Conservation (phyloP, 2,113 vertebrate species). For the Piliocolobus tephrosceles region DNA sequence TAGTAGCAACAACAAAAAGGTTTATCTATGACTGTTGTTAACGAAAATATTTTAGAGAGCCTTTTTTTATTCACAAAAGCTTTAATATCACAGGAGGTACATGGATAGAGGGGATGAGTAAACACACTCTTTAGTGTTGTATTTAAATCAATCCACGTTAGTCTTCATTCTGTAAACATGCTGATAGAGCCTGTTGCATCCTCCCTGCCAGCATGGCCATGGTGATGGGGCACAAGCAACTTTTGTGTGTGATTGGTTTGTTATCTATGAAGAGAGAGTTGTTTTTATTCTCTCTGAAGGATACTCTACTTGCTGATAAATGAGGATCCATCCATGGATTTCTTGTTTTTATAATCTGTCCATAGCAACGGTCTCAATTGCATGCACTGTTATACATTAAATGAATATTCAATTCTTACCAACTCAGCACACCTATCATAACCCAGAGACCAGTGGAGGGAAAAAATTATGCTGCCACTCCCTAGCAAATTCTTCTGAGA, state of each 20-base stretch:
- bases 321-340: not conserved
- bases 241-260: not conserved
- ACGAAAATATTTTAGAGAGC: not conserved
- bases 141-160: not conserved
- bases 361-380: not conserved
- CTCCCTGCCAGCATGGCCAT: not conserved
- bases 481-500: not conserved
- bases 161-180: not conserved
- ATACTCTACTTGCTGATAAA: not conserved
- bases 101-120: not conserved
- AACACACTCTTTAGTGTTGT: not conserved
- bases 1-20: not conserved
- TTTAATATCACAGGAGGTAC: not conserved
- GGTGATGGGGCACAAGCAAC: not conserved
- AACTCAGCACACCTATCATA: not conserved
- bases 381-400: not conserved
- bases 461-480: not conserved
- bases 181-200: not conserved
- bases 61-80: not conserved
- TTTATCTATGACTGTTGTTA: not conserved
- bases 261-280: not conserved
- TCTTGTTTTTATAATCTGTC: not conserved
- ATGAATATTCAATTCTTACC: not conserved
- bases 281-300: not conserved
- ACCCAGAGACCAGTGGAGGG: not conserved